Conservation (phyloP, 2,888 invertebrate genomes). For the Luperina nickerlii region DNA sequence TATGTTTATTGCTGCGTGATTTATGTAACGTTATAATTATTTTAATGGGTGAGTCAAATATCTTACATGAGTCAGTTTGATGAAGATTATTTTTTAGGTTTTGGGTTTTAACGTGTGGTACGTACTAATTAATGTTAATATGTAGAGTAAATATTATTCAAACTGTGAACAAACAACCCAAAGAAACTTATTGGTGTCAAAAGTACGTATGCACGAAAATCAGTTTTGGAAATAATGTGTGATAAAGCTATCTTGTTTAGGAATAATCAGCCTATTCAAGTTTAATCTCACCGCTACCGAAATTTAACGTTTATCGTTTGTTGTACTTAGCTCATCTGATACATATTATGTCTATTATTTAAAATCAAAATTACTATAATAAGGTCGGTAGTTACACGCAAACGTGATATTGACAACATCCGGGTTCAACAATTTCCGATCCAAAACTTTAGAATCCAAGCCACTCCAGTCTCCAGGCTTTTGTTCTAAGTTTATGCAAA, state of each 20-base stretch:
- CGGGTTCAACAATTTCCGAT: constrained; percentile 37
- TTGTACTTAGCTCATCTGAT: background rate
- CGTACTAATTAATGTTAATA: constrained; percentile 18
- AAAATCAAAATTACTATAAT: background rate
- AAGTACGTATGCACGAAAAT: background rate
- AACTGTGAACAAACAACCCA: background rate
- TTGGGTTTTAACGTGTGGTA: constrained; percentile 5
- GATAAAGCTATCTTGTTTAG: background rate
- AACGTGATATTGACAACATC: background rate
- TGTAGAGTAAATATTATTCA: constrained; percentile 8
- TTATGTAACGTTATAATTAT: constrained; percentile 67
- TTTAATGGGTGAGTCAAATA: constrained; percentile 69
- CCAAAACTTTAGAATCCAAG: constrained; percentile 57
- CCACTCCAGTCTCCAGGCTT: constrained; percentile 67
- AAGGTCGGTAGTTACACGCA: background rate
- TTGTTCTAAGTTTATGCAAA: constrained; percentile 82
- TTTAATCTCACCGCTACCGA: background rate
- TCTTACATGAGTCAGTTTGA: constrained; percentile 57
- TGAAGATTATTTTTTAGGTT: constrained; percentile 21
- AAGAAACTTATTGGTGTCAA: background rate
- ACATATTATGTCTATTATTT: background rate
- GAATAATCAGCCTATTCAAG: background rate
- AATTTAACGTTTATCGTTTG: background rate
- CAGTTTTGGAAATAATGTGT: background rate
- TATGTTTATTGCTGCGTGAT: constrained; percentile 68